Base-by-base conservation (phyloP, 37 sponge, comb jelly and placozoan species). In the Oscarella lobularis region DNA sequence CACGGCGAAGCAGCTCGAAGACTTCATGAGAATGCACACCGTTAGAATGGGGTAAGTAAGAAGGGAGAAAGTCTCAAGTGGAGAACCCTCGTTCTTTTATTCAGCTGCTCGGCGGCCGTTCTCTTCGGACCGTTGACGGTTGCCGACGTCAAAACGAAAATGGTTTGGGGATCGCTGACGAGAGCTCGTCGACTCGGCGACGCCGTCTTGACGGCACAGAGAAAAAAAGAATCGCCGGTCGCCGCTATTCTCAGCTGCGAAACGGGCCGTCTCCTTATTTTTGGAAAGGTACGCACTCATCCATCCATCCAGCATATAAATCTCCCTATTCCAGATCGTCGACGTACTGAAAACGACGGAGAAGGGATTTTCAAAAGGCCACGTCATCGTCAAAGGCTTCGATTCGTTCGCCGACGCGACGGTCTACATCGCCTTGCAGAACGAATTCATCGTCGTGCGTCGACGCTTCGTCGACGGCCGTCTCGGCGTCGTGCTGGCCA, bases 21-120 rank as follows among this genome's bases (percentile, higher is more conserved):
- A 87, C 9, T 81, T 84, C 67, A 77, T 91, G 41, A 81, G 92
- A 74, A 20, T 37, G 33, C 79, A 84, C 38, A 67, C 73, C 36
- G 73, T 84, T 4, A 39, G 81, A 29, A 87, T 91, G 88, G 92
- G 92, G 92, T 91, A 39, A 71, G 87, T 48, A 20, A 27, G 60
- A 27, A 48, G 9, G 60, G 9, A 48, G 9, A 20, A 27, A 48
- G n/a, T n/a, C n/a, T n/a, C n/a, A n/a, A n/a, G n/a, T n/a, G n/a
- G n/a, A n/a, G n/a, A n/a, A n/a, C n/a, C n/a, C n/a, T n/a, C n/a
- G n/a, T n/a, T n/a, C n/a, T n/a, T n/a, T n/a, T n/a, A n/a, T 48
- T 27, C 69, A 90, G 91, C n/a, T 77, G 82, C 74, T 74, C 77
- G 0, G 48, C 82, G 38, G 91, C 74, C 38, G 60, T 90, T 48